phyloP scores from a whole-genome alignment of 2,888 invertebrate genomes.

The Copidosoma aretas region DNA sequence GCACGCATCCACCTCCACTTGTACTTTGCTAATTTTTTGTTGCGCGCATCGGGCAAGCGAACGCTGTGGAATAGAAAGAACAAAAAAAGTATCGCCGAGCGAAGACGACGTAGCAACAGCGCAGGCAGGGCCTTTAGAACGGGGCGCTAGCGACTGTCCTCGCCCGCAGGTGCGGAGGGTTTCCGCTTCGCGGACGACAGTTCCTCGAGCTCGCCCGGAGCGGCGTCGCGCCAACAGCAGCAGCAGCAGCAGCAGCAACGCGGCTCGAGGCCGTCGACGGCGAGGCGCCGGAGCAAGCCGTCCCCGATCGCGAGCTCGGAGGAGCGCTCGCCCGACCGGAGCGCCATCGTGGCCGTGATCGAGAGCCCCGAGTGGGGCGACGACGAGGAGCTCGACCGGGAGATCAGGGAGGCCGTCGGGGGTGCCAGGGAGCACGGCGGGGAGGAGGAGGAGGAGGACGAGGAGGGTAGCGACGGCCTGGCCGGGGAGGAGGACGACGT shows the following conservation, averaged over 20 bases:
- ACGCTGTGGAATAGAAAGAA: too few species aligned
- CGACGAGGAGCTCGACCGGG: slow-evolving; percentile 54
- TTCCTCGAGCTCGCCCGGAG: slow-evolving; percentile 47
- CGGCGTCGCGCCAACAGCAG: slow-evolving; percentile 32
- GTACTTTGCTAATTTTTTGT: too few species aligned
- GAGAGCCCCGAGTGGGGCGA: slow-evolving; percentile 62
- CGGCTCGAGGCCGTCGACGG: slow-evolving; percentile 47
- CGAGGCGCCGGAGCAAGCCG: slow-evolving; percentile 52
- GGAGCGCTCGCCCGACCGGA: slow-evolving; percentile 55
- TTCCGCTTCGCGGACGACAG: slow-evolving; percentile 53
- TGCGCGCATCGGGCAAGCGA: too few species aligned
- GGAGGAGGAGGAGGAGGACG: slow-evolving; percentile 49
- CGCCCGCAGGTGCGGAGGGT: slow-evolving; percentile 48
- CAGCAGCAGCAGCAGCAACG: too few species aligned
- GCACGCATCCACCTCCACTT: too few species aligned
- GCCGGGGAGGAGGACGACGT: slow-evolving; percentile 51
- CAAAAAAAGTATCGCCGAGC: too few species aligned
- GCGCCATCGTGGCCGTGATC: slow-evolving; percentile 59
- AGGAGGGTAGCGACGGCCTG: slow-evolving; percentile 50
- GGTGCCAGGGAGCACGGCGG: slow-evolving; percentile 49
- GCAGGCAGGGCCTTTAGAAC: too few species aligned
- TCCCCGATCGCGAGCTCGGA: slow-evolving; percentile 49
- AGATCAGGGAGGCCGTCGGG: slow-evolving; percentile 52
- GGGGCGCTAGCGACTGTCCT: too few species aligned
- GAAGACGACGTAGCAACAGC: too few species aligned